Evolutionary conservation across 2,797 vertebrate genomes (phyloP), one percentile per base, ranked within the genome.

Genomic region (Spatula versicolor): DNA sequence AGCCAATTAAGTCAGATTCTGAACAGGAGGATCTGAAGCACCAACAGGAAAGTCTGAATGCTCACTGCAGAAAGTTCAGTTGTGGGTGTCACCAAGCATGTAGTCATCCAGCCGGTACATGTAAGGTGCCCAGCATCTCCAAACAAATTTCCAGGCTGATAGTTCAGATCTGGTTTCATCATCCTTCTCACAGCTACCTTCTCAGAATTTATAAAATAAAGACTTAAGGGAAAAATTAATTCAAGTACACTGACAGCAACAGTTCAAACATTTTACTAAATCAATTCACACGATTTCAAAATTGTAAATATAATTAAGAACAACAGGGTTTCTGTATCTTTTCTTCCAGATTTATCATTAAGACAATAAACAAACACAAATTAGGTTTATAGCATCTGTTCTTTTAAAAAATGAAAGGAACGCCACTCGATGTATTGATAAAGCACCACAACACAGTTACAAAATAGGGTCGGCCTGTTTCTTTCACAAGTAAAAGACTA

Each of bases 201-300:
- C 10, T 22, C 25, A 55, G 33, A 39, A 43, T 22, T n/a, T 20
- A 35, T 62, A 75, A 86, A 77, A 22, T 1, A 7, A 68, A 88
- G 14, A 13, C 14, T 91, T 72, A 46, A 46, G 46, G 39, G 73
- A 88, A 94, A 91, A 79, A 96, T 64, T 37, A 92, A 96, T 72
- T 79, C 95, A 91, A 96, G 93, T 96, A 97, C 82, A 93, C 93
- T 94, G 91, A 26, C 59, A 95, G 81, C 96, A 98, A 97, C 98
- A 97, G 97, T 97, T 98, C 91, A 97, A 97, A 98, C 98, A 98
- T 98, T 98, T 98, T 98, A 98, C 98, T 98, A 98, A 98, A 98
- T 98, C 98, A 97, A 98, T 97, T 98, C 98, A 98, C 98, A 99
- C 98, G 96, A 98, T 98, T 98, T 98, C 97, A 98, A 98, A 98